Evolutionary conservation across 2,888 invertebrate genomes (phyloP).

Genomic region (Cactoblastis cactorum): DNA sequence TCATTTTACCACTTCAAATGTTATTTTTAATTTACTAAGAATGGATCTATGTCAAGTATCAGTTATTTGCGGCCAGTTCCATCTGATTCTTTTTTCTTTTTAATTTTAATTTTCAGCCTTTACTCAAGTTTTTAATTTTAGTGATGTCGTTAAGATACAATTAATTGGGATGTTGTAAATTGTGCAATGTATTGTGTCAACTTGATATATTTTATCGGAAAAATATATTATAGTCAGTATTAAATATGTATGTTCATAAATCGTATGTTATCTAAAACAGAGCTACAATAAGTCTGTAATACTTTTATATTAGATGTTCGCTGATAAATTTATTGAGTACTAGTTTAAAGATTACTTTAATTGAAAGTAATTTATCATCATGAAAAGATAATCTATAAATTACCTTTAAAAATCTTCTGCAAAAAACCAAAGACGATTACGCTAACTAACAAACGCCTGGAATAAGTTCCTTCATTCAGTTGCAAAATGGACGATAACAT

Average conservation of each 20-base stretch:
- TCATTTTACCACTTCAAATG: conserved; percentile 3
- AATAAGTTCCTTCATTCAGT: neutral
- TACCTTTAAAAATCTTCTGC: too few species aligned
- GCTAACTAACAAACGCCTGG: neutral
- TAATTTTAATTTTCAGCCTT: neutral
- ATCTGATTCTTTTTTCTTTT: conserved; percentile 1
- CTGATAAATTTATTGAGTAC: too few species aligned
- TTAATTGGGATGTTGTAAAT: neutral
- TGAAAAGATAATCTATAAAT: too few species aligned
- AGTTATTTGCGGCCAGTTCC: conserved; percentile 9
- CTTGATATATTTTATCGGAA: neutral
- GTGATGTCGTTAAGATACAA: neutral
- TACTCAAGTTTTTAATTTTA: neutral
- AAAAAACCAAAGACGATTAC: neutral
- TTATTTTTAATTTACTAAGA: conserved; percentile 41
- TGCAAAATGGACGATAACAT: neutral
- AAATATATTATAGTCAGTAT: neutral
- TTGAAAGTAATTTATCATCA: too few species aligned
- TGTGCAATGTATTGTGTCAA: neutral
- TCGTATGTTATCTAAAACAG: too few species aligned
- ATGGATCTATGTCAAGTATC: conserved; percentile 28
- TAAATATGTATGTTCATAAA: too few species aligned
- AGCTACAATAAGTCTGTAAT: too few species aligned
- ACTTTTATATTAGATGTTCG: too few species aligned
- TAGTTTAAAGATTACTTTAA: too few species aligned